Evolutionary conservation across 2,888 invertebrate genomes (phyloP), one percentile per base, ranked within the genome.

Genomic region (Megamerina dolium): DNA sequence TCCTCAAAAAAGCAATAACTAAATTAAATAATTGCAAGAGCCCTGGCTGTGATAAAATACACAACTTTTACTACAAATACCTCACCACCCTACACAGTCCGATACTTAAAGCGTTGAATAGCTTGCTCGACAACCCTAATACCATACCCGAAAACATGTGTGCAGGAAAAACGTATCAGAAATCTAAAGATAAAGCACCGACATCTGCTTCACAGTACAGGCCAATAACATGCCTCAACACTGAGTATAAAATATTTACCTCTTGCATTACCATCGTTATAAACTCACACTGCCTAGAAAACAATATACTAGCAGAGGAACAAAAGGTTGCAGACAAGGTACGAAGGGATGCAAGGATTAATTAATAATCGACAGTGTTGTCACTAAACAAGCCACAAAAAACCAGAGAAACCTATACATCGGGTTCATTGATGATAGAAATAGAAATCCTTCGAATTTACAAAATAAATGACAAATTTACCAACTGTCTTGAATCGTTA

Each of bases 201-300:
- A n/a, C 21, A 3, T 13, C n/a, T n/a, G n/a, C n/a, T n/a, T n/a
- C n/a, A n/a, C n/a, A n/a, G n/a, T n/a, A n/a, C 13, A 21, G 41
- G n/a, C 48, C 44, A 29, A 48, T 48, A 10, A 41, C 41, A 9
- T 47, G 47, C 20, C 38, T 48, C 5, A 18, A 36, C 21, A 44
- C 48, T 9, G 10, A 36, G 8, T 45, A 42, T 20, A 48, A 45
- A 19, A 27, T 20, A 10, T 4, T 48, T 6, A 41, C 48, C 3
- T 18, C 44, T 9, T 19, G 29, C 17, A 26, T 48, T 8, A 45
- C 18, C 14, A 27, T 18, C 16, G 20, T 10, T 10, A 38, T 45
- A 9, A 37, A 37, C 18, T 14, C 34, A 2, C 45, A 48, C 17
- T 29, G 20, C 13, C 30, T 19, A 19, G 2, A 26, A 12, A 37